Conservation (phyloP, 2,797 vertebrate genomes). For the Phoeniculus purpureus region DNA sequence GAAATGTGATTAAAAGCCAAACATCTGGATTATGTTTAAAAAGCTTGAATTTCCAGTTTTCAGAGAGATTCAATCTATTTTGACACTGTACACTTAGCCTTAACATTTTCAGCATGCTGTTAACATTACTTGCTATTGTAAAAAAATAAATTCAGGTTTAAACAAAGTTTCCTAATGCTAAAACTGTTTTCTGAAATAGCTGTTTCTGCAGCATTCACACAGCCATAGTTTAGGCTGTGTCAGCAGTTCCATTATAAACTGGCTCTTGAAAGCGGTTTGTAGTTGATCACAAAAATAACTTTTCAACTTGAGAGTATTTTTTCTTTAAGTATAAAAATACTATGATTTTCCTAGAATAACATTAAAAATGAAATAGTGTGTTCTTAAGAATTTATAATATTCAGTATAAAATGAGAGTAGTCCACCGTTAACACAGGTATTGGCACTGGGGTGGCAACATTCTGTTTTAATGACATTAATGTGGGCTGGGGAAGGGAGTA, state of each 20-base stretch:
- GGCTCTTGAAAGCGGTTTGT: constrained; percentile 44
- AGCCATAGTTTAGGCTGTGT: constrained; percentile 52
- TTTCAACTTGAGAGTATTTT: constrained; percentile 20
- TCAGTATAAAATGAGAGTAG: not conserved
- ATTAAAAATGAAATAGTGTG: not conserved
- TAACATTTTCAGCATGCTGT: constrained; percentile 77
- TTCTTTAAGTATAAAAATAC: constrained; percentile 21
- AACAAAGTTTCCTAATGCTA: constrained; percentile 71
- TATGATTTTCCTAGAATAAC: not conserved
- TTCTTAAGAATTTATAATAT: not conserved
- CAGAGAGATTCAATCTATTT: constrained; percentile 78
- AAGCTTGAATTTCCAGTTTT: constrained; percentile 78
- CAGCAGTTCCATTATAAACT: constrained; percentile 73
- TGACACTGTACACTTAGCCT: constrained; percentile 78
- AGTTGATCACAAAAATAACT: constrained; percentile 63
- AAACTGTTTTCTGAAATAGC: constrained; percentile 74
- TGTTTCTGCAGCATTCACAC: constrained; percentile 55
- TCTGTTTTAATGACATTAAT: not conserved
- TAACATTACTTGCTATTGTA: constrained; percentile 78
- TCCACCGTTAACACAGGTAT: not conserved
- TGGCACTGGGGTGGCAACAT: not conserved
- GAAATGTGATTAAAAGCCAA: constrained; percentile 82
- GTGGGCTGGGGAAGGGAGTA: not conserved
- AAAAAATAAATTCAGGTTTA: constrained; percentile 71
- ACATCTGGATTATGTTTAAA: constrained; percentile 83